Evolutionary conservation across 2,113 vertebrate species (phyloP).

Genomic region (Salvelinus sp.): DNA sequence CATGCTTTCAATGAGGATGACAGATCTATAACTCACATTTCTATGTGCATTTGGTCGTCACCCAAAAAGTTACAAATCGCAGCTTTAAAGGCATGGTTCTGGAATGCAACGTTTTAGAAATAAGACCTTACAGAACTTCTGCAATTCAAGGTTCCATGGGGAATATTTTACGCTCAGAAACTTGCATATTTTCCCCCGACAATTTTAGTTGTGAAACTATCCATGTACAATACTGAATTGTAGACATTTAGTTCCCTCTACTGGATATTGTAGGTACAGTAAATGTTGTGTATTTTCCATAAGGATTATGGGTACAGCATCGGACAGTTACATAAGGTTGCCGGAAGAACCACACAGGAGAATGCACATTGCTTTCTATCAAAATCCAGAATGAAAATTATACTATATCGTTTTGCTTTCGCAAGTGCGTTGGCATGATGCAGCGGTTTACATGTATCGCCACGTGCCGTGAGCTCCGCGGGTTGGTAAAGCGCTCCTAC

Average conservation of each 20-base stretch:
- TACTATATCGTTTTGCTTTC: neutral
- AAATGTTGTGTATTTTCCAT: conserved; percentile 12
- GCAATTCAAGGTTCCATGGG: too few species aligned
- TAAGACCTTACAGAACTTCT: too few species aligned
- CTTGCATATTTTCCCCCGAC: too few species aligned
- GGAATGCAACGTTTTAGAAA: too few species aligned
- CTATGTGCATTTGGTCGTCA: too few species aligned
- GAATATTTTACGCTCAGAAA: too few species aligned
- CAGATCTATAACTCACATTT: too few species aligned
- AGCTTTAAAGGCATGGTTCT: too few species aligned
- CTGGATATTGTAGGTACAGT: conserved; percentile 29
- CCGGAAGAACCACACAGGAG: conserved; percentile 4
- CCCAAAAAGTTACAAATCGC: too few species aligned
- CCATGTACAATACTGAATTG: neutral
- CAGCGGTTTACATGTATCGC: conserved; percentile 47
- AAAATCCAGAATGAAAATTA: neutral
- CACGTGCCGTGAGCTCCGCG: conserved; percentile 36
- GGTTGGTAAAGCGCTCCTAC: conserved; percentile 11
- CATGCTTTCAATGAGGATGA: too few species aligned
- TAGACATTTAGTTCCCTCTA: conserved; percentile 66
- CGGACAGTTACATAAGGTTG: conserved; percentile 55
- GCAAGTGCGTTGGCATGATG: conserved; percentile 27
- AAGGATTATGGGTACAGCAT: conserved; percentile 64
- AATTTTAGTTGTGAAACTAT: too few species aligned
- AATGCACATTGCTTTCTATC: neutral